These are phyloP conservation scores for Ostrea denselamellosa DNA, from an alignment of 1,140 invertebrate species.

Conservation along the genomic window DNA sequence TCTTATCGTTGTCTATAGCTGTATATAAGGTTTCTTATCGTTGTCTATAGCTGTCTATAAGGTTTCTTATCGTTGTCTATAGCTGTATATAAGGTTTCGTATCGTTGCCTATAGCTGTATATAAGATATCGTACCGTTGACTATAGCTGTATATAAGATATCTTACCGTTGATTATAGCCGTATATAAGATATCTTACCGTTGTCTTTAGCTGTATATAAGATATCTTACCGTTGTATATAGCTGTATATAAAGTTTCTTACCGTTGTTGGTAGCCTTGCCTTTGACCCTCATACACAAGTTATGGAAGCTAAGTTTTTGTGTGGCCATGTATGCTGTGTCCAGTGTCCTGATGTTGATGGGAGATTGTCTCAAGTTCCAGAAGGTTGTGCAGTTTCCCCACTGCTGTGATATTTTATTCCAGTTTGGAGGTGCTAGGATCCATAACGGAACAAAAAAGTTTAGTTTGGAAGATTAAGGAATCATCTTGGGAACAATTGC, in stretches of 20 bases:
- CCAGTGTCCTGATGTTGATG: background rate
- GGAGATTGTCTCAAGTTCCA: constrained; percentile 5
- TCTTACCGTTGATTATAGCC: background rate
- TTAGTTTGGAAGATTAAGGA: background rate
- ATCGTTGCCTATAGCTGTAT: too few relatives aligned
- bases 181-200: too few relatives aligned
- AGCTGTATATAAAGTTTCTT: background rate
- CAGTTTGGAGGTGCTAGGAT: background rate
- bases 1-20: too few relatives aligned
- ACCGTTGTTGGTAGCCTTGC: background rate
- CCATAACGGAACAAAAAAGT: background rate
- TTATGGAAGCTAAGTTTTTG: constrained; percentile 1
- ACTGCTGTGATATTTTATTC: background rate
- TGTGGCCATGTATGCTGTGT: background rate
- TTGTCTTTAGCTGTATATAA: too few relatives aligned
- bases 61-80: background rate
- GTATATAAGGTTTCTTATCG: too few relatives aligned
- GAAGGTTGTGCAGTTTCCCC: background rate
- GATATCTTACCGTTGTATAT: too few relatives aligned
- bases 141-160: background rate
- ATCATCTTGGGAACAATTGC: background rate
- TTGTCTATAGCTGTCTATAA: background rate
- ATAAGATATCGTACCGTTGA: too few relatives aligned
- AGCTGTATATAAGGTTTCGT: background rate
- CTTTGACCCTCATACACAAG: background rate